These are phyloP conservation scores for Trachelus iudaicus DNA, from an alignment of 2,888 invertebrate genomes.

Conservation along the genomic window DNA sequence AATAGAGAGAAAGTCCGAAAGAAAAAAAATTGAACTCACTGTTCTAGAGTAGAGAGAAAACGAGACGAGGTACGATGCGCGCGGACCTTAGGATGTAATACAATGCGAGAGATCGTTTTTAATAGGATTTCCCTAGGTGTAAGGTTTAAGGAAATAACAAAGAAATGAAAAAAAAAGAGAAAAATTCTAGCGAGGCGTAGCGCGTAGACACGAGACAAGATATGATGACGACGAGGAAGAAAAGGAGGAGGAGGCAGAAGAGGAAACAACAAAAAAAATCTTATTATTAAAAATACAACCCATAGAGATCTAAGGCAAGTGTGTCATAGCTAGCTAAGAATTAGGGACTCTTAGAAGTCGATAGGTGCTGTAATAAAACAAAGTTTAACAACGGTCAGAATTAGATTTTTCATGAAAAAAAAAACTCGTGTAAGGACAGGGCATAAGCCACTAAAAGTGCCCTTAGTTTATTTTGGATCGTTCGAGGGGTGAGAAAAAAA, in stretches of 20 bases:
- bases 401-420: slow-evolving; percentile 71
- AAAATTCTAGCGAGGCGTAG: slow-evolving; percentile 43
- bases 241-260: not conserved
- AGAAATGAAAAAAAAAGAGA: slow-evolving; percentile 6
- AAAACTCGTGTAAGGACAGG: slow-evolving; percentile 57
- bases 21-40: not conserved
- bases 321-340: slow-evolving; percentile 64
- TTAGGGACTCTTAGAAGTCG: slow-evolving; percentile 62
- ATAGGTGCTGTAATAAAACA: slow-evolving; percentile 73
- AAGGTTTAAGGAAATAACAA: slow-evolving; percentile 32
- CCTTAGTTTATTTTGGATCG: slow-evolving; percentile 64
- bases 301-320: slow-evolving; percentile 70
- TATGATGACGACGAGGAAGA: not conserved
- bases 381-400: slow-evolving; percentile 72
- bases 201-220: slow-evolving; percentile 34
- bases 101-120: not conserved
- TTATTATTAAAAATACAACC: slow-evolving; percentile 11
- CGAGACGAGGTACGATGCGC: not conserved
- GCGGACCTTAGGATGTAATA: not conserved
- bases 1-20: slow-evolving; percentile 32
- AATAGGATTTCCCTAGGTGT: not conserved
- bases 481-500: slow-evolving; percentile 36
- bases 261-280: not conserved
- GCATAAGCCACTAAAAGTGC: slow-evolving; percentile 64
- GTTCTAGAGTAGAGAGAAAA: not conserved